Conservation (phyloP, 2,113 vertebrate genomes). For the Silurus glanis region DNA sequence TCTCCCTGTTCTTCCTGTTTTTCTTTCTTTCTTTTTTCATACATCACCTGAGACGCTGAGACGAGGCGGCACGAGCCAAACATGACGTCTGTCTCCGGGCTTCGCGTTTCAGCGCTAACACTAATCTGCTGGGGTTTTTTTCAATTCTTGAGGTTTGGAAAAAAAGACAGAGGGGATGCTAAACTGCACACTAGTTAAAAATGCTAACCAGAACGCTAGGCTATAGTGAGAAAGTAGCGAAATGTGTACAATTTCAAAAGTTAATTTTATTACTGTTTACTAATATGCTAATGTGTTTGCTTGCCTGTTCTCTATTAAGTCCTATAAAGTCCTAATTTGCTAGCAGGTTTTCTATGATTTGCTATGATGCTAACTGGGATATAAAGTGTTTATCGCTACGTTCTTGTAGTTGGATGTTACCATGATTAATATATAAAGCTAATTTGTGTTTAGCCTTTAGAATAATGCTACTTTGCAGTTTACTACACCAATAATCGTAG, state of each 20-base stretch:
- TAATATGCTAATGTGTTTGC: neutral
- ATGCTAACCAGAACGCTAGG: neutral
- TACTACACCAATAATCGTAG: too few relatives aligned
- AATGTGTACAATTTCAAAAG: neutral
- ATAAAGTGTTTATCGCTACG: too few relatives aligned
- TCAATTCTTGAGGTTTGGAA: neutral
- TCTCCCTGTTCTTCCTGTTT: slow-evolving; percentile 1
- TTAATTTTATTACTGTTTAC: too few relatives aligned
- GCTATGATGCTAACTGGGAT: too few relatives aligned
- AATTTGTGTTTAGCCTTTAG: neutral
- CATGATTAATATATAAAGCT: neutral
- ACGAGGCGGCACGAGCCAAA: slow-evolving; percentile 53
- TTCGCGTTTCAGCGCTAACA: neutral
- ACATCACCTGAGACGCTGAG: slow-evolving; percentile 51
- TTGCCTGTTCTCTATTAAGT: neutral
- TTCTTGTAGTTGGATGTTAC: too few relatives aligned
- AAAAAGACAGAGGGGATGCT: neutral
- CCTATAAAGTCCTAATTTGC: too few relatives aligned
- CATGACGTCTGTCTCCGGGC: neutral
- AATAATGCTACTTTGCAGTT: neutral
- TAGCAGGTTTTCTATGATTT: too few relatives aligned
- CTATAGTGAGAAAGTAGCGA: neutral
- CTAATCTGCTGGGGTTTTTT: neutral
- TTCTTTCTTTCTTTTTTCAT: neutral
- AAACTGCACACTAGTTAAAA: neutral